phyloP scores from a whole-genome alignment of 2,888 invertebrate genomes.

The Pandemis cinnamomeana region DNA sequence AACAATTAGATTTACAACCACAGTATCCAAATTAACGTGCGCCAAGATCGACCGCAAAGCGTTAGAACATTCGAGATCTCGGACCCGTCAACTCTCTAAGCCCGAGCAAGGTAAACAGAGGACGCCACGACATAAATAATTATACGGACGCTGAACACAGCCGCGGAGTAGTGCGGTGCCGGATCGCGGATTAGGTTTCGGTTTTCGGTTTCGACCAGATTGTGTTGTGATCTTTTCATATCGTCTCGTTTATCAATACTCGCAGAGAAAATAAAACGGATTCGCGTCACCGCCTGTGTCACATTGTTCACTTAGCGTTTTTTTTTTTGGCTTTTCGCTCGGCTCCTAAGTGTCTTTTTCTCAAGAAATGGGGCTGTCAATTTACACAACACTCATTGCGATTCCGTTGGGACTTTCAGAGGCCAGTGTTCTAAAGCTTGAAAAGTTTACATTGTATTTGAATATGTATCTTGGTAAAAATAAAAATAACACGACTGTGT shows the following conservation, averaged over 20 bases:
- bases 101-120: constrained; percentile 46
- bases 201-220: not conserved
- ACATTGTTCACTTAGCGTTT: too few relatives aligned
- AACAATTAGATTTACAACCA: constrained; percentile 7
- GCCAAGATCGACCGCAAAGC: constrained; percentile 17
- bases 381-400: too few relatives aligned
- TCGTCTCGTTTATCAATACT: not conserved
- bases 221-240: not conserved
- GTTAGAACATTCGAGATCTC: constrained; percentile 18
- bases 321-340: too few relatives aligned
- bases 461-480: too few relatives aligned
- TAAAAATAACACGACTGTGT: too few relatives aligned
- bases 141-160: constrained; percentile 62
- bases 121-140: constrained; percentile 65
- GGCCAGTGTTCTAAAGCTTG: too few relatives aligned
- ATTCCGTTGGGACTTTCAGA: too few relatives aligned
- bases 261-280: too few relatives aligned
- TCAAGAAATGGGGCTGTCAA: too few relatives aligned
- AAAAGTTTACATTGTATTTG: too few relatives aligned
- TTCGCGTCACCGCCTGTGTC: too few relatives aligned
- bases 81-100: constrained; percentile 40
- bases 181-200: not conserved
- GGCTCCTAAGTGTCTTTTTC: too few relatives aligned
- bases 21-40: constrained; percentile 4
- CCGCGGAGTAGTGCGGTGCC: not conserved